Evolutionary conservation across 2,888 invertebrate species (phyloP), one percentile per base, ranked within the genome.

Genomic region (Lasioglossum calceatum): DNA sequence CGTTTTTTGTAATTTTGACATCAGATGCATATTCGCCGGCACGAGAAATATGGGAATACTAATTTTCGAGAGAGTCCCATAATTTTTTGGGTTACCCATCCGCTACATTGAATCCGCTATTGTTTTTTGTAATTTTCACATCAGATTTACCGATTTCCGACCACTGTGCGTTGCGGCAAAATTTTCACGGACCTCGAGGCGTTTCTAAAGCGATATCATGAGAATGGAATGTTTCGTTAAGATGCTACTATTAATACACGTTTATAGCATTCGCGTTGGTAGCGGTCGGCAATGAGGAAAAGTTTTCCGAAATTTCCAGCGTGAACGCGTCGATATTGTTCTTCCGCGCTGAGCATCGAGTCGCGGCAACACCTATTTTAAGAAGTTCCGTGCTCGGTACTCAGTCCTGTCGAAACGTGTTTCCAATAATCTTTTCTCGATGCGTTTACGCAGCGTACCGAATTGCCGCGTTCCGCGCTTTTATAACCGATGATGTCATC

Each of bases 401-500:
- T 19, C 36, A 23, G 23, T 36, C 7, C 10, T 14, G 64, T 74
- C 14, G 19, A n/a, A 83, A 82, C 39, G 67, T 77, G 54, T 32
- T 70, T 81, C 76, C 76, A 27, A 79, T 82, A 39, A 36, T 47
- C 39, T 27, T 27, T 72, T 44, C 58, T 64, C 42, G 39, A 39
- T 70, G 47, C 27, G 27, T 32, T 27, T 27, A 16, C 32, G 27
- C 14, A 27, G 47, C 50, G 61, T 44, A 10, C 32, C 73, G 79
- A 73, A 75, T 36, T 50, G 39, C 50, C 36, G 67, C 27, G 61
- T 61, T 61, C 27, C 4, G 44, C 19, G 23, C 71, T 32, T 39
- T n/a, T 54, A 44, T 36, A 42, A 39, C 4, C 19, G 70, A 79
- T 82, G 87, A 87, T 77, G 42, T 87, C 84, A 87, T n/a, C 8